Evolutionary conservation across 2,113 vertebrate genomes (phyloP), one percentile per base, ranked within the genome.

Genomic region (Cephalopholis sonnerati): DNA sequence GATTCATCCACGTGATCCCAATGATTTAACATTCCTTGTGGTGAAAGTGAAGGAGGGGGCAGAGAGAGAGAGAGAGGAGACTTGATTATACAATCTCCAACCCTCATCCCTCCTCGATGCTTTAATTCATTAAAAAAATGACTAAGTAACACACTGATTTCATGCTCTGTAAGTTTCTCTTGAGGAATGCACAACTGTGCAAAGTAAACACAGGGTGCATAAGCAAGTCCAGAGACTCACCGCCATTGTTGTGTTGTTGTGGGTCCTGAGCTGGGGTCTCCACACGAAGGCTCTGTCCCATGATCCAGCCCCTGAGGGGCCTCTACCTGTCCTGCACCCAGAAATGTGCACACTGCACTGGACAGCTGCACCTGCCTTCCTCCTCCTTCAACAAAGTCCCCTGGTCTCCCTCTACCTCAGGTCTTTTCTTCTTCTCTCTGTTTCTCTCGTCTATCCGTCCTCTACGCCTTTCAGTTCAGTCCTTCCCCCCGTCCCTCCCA

Each of bases 261-360:
- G 79, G 83, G 74, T 95, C 83, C 83, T 90, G 90, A 90, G 91
- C 82, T 88, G 85, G 84, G 74, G 85, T 92, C 89, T 95, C 93
- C 87, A 94, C 90, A 82, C 89, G 87, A 82, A 96, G 88, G 84
- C 93, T 95, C 93, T 96, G 96, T 92, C 96, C 96, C 96, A 96
- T 96, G 93, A 88, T 96, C 92, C 77, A 93, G 93, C 93, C 94
- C 92, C 95, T 65, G 72, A 85, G 94, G 95, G 94, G 93, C 88
- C 91, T 78, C 91, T 92, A 92, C 82, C 89, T 91, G 84, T 89
- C 62, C 89, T 88, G 55, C 76, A 88, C 84, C 74, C 84, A 91
- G 87, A 84, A 86, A 87, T 8, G 66, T 32, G 62, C 16, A 3
- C 81, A 3, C 85, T 32, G 39, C 61, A 4, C 80, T 16, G 61